Evolutionary conservation across 92 coral and sea anemone species (phyloP), one percentile per base, ranked within the genome.

Genomic region (Palythoa grandis): DNA sequence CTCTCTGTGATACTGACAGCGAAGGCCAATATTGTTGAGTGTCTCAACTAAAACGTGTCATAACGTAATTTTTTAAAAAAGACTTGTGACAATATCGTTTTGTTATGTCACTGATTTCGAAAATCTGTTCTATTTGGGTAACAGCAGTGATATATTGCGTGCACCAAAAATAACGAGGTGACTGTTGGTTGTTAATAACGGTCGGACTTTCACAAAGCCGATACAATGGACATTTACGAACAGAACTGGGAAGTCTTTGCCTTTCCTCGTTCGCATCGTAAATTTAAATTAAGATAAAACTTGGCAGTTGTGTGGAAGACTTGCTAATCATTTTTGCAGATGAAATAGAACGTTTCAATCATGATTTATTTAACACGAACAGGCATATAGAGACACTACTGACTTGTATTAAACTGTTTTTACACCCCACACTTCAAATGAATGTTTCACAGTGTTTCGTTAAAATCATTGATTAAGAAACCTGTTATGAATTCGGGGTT

Each of bases 221-320:
- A n/a, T n/a, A 66, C 25, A 66, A 43, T 43, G 50, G 50, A 43
- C 7, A 43, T 43, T 43, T 43, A 43, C 50, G 50, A 5, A 43
- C 50, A 43, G 6, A 43, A 43, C 50, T 43, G 50, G 50, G 4
- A 8, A 43, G 50, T 43, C 50, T 3, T 43, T 43, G 50, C 50
- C 50, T 29, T 29, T 29, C 35, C 35, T 29, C 35, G 35, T 29
- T 29, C 35, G 35, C 35, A 43, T 38, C 38, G 2, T 72, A 43
- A 22, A 72, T 11, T 72, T 72, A 8, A 23, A 22, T 37, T 35
- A 39, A 23, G 37, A 38, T 35, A 72, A 48, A 72, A 37, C 48
- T 72, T 40, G 77, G 43, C 77, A 37, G 77, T 72, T 72, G 10
- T 40, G 15, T 66, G 52, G n/a, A 54, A 52, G 70, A 77, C 70